phyloP scores from a whole-genome alignment of 2,113 vertebrate species.

The Holacanthus passer region DNA sequence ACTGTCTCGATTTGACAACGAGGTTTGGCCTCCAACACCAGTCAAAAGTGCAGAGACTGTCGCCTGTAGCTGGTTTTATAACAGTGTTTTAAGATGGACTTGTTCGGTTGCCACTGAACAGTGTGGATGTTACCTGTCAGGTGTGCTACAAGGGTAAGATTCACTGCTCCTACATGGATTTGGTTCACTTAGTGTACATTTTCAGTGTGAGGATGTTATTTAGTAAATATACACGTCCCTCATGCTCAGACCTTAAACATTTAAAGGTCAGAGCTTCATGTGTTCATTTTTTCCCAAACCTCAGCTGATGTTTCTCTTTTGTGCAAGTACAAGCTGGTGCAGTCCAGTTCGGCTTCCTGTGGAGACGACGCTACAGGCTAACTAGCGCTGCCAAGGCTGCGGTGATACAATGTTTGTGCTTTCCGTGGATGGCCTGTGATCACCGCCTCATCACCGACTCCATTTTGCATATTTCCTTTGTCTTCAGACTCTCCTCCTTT shows the following conservation, averaged over 20 bases:
- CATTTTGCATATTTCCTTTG: constrained; percentile 62
- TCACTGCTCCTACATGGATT: constrained; percentile 21
- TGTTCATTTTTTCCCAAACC: not conserved
- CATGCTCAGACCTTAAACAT: not conserved
- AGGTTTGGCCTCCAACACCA: not conserved
- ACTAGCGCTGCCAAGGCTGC: constrained; percentile 32
- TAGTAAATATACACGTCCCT: constrained; percentile 17
- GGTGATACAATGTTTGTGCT: constrained; percentile 61
- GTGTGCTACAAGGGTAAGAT: constrained; percentile 20
- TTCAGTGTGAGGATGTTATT: constrained; percentile 28
- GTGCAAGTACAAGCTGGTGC: not conserved
- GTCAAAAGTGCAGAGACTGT: constrained; percentile 39
- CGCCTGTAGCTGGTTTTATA: not conserved
- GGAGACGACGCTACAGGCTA: constrained; percentile 39
- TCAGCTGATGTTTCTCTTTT: constrained; percentile 11
- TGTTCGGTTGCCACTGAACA: not conserved
- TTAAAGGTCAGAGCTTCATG: constrained; percentile 11
- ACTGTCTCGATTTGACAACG: not conserved
- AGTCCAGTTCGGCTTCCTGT: not conserved
- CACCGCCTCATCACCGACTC: constrained; percentile 17
- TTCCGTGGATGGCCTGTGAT: constrained; percentile 17
- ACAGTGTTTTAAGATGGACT: constrained; percentile 14
- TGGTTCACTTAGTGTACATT: constrained; percentile 22
- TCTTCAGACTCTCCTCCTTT: constrained; percentile 9
- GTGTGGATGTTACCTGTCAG: constrained; percentile 1